Percentiles rank a stretch among this genome's conserved stretches.
phyloP scores from a whole-genome alignment of 2,888 invertebrate genomes.

The Empis livida region DNA sequence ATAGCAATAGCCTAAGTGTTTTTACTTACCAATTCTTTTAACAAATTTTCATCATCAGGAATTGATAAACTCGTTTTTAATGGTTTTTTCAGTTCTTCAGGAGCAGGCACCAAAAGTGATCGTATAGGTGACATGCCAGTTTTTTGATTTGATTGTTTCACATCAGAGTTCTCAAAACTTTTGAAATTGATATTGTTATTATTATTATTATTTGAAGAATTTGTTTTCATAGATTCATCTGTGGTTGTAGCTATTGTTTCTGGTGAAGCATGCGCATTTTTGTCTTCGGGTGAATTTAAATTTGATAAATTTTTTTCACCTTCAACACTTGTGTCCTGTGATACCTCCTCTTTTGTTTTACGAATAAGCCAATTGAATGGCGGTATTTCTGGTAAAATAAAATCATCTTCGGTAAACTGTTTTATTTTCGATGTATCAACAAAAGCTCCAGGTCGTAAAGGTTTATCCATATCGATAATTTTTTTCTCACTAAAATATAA shows the following conservation, averaged over 20 bases:
- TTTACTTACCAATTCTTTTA: conserved; percentile 27
- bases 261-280: conserved; percentile 2
- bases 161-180: conserved; percentile 16
- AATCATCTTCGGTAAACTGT: conserved; percentile 41
- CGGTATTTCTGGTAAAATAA: conserved; percentile 45
- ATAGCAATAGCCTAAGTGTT: too few species aligned
- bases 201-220: conserved; percentile 12
- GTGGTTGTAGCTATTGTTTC: conserved; percentile 9
- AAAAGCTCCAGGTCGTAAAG: conserved; percentile 65
- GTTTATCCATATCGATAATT: conserved; percentile 54
- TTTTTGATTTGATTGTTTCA: conserved; percentile 12
- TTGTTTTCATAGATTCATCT: conserved; percentile 6
- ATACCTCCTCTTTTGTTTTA: conserved; percentile 16
- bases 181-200: conserved; percentile 16
- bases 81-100: conserved; percentile 10
- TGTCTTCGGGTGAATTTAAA: conserved; percentile 4
- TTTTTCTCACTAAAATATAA: conserved; percentile 44
- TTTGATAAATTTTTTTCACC: conserved; percentile 9
- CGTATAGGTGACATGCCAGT: conserved; percentile 25
- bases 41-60: conserved; percentile 31
- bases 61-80: conserved; percentile 14
- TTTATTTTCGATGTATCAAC: conserved; percentile 52
- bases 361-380: conserved; percentile 48
- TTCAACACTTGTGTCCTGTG: conserved; percentile 7
- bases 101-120: conserved; percentile 25